Percentiles rank a stretch among this genome's conserved stretches.
phyloP scores from a whole-genome alignment of 2,888 invertebrate genomes.

The Torymus auratus region DNA sequence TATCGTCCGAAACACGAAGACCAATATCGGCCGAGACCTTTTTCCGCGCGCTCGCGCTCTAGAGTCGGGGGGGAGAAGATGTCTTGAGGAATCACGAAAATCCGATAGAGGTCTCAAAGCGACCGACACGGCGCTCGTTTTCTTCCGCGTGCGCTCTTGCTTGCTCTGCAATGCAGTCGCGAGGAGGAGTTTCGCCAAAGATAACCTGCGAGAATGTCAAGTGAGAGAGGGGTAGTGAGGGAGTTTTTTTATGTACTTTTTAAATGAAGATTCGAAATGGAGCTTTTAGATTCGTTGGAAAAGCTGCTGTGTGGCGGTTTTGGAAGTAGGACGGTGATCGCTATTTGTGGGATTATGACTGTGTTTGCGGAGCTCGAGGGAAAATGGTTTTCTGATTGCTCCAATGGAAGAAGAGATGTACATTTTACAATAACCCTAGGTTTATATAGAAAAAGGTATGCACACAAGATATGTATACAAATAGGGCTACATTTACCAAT shows the following conservation, averaged over 20 bases:
- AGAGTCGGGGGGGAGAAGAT: too few species aligned
- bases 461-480: too few species aligned
- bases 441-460: too few species aligned
- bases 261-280: not conserved
- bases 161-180: conserved; percentile 27
- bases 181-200: conserved; percentile 1
- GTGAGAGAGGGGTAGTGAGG: not conserved
- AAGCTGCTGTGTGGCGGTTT: not conserved
- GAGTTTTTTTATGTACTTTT: not conserved
- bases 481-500: too few species aligned
- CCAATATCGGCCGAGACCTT: conserved; percentile 32
- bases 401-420: too few species aligned
- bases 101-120: conserved; percentile 51
- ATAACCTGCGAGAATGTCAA: conserved; percentile 28
- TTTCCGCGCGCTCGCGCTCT: not conserved
- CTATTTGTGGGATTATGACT: too few species aligned
- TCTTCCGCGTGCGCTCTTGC: not conserved
- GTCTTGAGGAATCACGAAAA: conserved; percentile 54
- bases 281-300: not conserved
- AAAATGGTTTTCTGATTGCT: too few species aligned
- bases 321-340: too few species aligned
- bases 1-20: conserved; percentile 35
- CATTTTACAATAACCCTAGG: too few species aligned
- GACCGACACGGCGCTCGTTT: conserved; percentile 20
- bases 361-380: too few species aligned